phyloP scores from a whole-genome alignment of 2,888 invertebrate genomes.

The Hoplodrina ambigua region DNA sequence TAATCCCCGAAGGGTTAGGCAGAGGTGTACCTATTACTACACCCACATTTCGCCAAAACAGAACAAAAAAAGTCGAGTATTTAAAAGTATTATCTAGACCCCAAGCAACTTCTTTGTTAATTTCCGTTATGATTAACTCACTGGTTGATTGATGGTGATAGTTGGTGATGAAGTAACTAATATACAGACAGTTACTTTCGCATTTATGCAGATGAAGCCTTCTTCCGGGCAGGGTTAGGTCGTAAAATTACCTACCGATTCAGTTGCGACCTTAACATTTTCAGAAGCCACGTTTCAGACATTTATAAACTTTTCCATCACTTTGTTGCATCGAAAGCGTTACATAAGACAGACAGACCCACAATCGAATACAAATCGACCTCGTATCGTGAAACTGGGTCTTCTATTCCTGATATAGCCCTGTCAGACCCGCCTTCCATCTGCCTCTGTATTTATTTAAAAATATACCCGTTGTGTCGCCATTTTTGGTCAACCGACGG shows the following conservation, averaged over 20 bases:
- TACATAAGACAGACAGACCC: constrained; percentile 17
- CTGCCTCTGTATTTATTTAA: constrained; percentile 47
- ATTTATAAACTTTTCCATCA: constrained; percentile 18
- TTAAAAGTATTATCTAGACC: no score
- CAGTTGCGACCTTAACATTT: constrained; percentile 37
- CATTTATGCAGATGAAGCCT: background rate
- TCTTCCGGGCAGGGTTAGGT: background rate
- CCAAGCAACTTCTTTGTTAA: no score
- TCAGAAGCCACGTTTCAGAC: constrained; percentile 19
- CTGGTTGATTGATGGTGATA: no score
- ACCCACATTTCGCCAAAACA: no score
- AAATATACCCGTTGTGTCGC: constrained; percentile 54
- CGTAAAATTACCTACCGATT: constrained; percentile 10
- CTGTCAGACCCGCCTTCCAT: constrained; percentile 37
- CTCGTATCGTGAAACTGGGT: constrained; percentile 43
- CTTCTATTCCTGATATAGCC: constrained; percentile 51
- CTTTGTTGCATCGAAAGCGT: constrained; percentile 36
- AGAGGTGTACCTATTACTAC: no score
- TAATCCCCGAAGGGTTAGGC: no score
- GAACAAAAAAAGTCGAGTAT: no score
- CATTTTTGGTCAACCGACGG: constrained; percentile 63
- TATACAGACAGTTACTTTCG: no score
- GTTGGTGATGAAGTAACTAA: no score
- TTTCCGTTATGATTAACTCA: no score
- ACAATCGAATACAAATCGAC: constrained; percentile 30